A percentile compares a stretch with the other conserved stretches of the same genome.
These are phyloP conservation scores for Leistus spinibarbis DNA, from an alignment of 2,888 invertebrate genomes.

Conservation along the genomic window DNA sequence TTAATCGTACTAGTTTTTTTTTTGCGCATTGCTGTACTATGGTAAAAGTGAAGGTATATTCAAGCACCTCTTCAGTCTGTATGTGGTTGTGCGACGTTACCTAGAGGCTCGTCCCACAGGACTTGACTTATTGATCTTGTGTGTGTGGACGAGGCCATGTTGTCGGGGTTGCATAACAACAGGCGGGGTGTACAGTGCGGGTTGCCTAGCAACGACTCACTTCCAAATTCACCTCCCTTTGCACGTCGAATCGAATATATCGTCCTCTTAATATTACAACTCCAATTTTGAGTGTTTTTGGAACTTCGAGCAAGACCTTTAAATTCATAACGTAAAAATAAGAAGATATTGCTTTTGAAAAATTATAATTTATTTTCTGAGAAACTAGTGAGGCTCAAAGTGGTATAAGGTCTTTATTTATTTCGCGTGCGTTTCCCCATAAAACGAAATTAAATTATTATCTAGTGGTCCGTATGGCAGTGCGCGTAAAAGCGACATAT, in stretches of 20 bases:
- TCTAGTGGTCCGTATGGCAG: neutral
- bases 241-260: neutral
- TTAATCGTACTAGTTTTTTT: neutral
- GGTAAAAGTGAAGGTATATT: neutral
- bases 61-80: slow-evolving; percentile 2
- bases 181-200: slow-evolving; percentile 40
- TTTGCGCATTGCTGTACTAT: neutral
- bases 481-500: neutral
- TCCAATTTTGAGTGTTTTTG: too few relatives aligned
- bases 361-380: too few relatives aligned
- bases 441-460: slow-evolving; percentile 1
- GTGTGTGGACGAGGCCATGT: slow-evolving; percentile 49
- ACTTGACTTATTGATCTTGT: slow-evolving; percentile 57
- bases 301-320: too few relatives aligned
- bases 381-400: too few relatives aligned
- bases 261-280: neutral
- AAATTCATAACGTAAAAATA: too few relatives aligned
- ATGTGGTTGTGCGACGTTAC: neutral
- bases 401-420: too few relatives aligned
- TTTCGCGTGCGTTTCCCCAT: neutral
- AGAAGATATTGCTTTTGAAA: too few relatives aligned
- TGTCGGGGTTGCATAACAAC: slow-evolving; percentile 40
- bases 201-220: slow-evolving; percentile 52
- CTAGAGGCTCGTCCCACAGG: slow-evolving; percentile 48
- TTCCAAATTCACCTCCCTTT: neutral